Evolutionary conservation across 2,888 invertebrate species (phyloP), one percentile per base, ranked within the genome.

Genomic region (Calliopum simillimum): DNA sequence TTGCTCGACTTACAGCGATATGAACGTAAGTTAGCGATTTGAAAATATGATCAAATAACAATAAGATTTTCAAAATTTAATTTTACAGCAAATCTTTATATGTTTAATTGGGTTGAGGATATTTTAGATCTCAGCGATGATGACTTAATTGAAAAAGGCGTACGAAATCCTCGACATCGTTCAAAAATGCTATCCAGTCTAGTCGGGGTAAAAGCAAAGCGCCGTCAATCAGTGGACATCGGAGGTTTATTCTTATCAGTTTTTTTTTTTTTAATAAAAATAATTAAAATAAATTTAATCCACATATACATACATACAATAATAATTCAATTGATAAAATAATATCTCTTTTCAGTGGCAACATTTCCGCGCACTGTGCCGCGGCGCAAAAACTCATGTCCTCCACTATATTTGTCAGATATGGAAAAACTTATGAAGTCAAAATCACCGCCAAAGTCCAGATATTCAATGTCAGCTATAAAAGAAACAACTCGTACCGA

Each of bases 111-210:
- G 14, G 79, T 84, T 5, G 79, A 81, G n/a, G 81, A 84, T 74
- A 76, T 83, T 3, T 76, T 81, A 4, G 81, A 83, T 23, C 76
- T 85, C 0, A 78, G 69, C 33, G 82, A 92, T 80, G 84, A 86
- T 3, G 90, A 90, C 74, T 86, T 92, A 62, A 89, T 88, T 78
- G 86, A 88, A 56, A 82, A 90, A 71, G 92, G 92, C 0, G 87
- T 92, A 44, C 89, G 88, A 74, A 90, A 90, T 77, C 88, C 90
- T 3, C 89, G 89, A 16, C 91, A 92, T 83, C 85, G 92, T 43
- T 90, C 90, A 2, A 87, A 89, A 77, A 89, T 92, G 76, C 88
- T 90, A 73, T 89, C 90, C 46, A 91, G 90, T 81, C 85, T 92
- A 65, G 87, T 90, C n/a, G 88, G 89, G 11, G 87, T 92, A 4